Conservation (phyloP, 2,888 invertebrate genomes). For the Incurvaria masculella region DNA sequence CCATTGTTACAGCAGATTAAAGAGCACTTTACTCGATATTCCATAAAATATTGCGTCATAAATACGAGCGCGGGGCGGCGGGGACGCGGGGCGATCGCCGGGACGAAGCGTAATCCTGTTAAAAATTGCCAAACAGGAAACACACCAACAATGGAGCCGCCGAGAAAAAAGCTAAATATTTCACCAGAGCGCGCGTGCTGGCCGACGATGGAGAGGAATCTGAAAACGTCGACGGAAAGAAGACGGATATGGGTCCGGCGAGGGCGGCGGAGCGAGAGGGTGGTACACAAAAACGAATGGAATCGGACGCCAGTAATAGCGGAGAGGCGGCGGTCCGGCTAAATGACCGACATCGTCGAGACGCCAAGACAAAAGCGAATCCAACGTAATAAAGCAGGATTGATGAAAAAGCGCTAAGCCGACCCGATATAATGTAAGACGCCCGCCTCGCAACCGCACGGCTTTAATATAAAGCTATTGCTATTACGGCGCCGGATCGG, state of each 20-base stretch:
- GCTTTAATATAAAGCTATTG: constrained; percentile 57
- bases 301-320: constrained; percentile 47
- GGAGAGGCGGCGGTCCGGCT: constrained; percentile 39
- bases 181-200: constrained; percentile 2
- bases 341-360: constrained; percentile 48
- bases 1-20: constrained; percentile 55
- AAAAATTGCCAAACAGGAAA: constrained; percentile 55
- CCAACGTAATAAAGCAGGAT: constrained; percentile 57
- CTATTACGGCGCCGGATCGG: constrained; percentile 32
- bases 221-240: constrained; percentile 3
- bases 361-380: constrained; percentile 49
- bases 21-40: constrained; percentile 55
- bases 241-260: constrained; percentile 39
- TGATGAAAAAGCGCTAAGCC: constrained; percentile 62
- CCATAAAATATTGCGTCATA: constrained; percentile 54
- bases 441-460: constrained; percentile 30
- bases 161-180: constrained; percentile 1
- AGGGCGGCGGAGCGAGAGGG: constrained; percentile 22
- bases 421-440: constrained; percentile 56
- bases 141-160: constrained; percentile 39
- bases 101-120: constrained; percentile 44
- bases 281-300: constrained; percentile 47
- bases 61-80: constrained; percentile 38
- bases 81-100: constrained; percentile 43
- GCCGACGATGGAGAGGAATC: constrained; percentile 5